Evolutionary conservation across 1,140 invertebrate species (phyloP), one percentile per base, ranked within the genome.

Genomic region (Dreissena polymorpha): DNA sequence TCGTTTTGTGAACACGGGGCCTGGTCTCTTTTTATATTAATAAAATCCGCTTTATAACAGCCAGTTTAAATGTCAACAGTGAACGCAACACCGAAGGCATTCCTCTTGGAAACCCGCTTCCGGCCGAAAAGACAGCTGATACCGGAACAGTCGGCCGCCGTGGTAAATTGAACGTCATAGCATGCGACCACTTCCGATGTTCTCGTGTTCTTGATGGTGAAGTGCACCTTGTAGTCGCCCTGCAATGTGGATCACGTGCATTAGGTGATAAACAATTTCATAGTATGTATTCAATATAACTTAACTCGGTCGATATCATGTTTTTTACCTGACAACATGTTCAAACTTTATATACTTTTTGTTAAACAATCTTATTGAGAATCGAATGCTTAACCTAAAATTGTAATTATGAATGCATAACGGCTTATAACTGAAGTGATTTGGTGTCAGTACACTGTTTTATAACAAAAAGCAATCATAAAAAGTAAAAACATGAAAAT

Each of bases 191-290:
- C 67, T 23, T 79, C 67, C n/a, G 29, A 25, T 0, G 76, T 69
- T 5, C 21, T 51, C 21, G n/a, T 69, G 25, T 79, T 65, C 23
- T 16, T 79, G 14, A 79, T 39, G 21, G 67, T 53, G 14, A 63
- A 51, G 49, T 79, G 76, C 8, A 49, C 76, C 16, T 79, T 79
- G 67, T 79, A 79, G 21, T 79, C 76, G 5, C 76, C 76, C 76
- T 79, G 76, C 14, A 78, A 25, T 21, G 14, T 16, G 67, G 25
- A 27, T 68, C 18, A 39, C 3, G 14, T 68, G 23, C 25, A n/a
- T 5, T 3, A 7, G 2, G 23, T n/a, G 23, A 21, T 25, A 63
- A n/a, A 21, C 60, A 10, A 25, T 5, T 5, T 63, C 2, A 21
- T 63, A 21, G 2, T 5, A 25, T 63, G 2, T 5, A 25, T 2